Base-by-base conservation (phyloP, 1,140 invertebrate genomes). In the Lerema accius region DNA sequence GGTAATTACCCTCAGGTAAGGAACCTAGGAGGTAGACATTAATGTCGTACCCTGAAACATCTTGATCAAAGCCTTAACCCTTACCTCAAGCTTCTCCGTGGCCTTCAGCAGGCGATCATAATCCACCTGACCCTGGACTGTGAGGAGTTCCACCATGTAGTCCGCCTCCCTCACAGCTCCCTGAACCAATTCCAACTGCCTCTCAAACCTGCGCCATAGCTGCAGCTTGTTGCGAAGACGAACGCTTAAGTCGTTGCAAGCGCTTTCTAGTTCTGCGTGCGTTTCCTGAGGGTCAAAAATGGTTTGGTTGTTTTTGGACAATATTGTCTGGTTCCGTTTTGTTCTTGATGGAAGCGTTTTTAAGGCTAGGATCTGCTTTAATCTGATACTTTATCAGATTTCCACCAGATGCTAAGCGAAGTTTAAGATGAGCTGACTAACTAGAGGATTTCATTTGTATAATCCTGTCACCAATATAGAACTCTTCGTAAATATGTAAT, bases 111-210 rank as follows among this genome's bases (percentile, higher is more conserved):
- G 83, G 19, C 95, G 92, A 50, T 96, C 95, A 67, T 96, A 96
- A 87, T 97, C 95, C 0, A 97, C 94, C 35, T 94, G 94, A 9
- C 95, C 95, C 76, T 96, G 95, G 0, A 96, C 94, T 0, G 94
- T 95, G 1, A 96, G 90, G 9, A 96, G 82, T 72, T 97, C 95
- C 89, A 96, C 95, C 95, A 96, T 96, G 71, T 96, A 96, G 80
- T 96, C 95, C 0, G 95, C 95, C 69, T 96, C 95, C 58, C 96
- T 93, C 0, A 96, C 95, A 0, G 95, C 95, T 26, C 95, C 94
- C 49, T 96, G 95, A 0, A 97, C 95, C 79, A 94, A 72, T 70
- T 96, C 95, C 60, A 96, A 80, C 69, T 96, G 95, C 11, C 92
- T 87, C 68, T 96, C 95, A 71, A 96, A 96, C 17, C 94, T 87